A percentile compares a stretch with the other conserved stretches of the same genome.
Conservation (phyloP, 2,113 vertebrate species). For the Struthio camelus region DNA sequence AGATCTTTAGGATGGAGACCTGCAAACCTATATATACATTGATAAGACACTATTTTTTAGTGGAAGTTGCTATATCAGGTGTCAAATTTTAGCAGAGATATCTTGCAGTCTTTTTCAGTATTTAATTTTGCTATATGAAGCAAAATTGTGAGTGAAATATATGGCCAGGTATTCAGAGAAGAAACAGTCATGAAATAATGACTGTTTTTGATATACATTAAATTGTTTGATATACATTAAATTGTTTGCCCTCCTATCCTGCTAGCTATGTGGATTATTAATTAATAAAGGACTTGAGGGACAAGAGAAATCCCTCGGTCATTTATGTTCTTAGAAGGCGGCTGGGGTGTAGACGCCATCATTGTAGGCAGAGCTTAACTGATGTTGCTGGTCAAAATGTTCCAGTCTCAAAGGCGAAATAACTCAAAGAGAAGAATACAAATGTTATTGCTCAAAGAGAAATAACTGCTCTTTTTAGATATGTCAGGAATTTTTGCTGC, state of each 20-base stretch:
- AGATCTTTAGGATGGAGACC: not conserved
- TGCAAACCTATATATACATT: not conserved
- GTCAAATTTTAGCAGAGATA: not conserved
- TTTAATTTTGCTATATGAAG: not conserved
- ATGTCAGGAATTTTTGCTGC: not conserved
- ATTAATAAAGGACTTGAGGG: not conserved
- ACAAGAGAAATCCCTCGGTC: not conserved
- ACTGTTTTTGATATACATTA: not conserved
- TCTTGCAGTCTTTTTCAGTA: not conserved
- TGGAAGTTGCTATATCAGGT: rapidly evolving
- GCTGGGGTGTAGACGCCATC: not conserved
- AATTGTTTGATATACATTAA: not conserved
- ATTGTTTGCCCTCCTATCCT: not conserved
- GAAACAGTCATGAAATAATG: not conserved
- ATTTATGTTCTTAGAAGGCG: not conserved
- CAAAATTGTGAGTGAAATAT: not conserved
- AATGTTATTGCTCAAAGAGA: not conserved
- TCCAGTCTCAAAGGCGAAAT: not conserved
- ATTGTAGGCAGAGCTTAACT: not conserved
- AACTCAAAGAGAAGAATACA: not conserved
- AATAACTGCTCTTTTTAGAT: not conserved
- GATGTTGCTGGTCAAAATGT: not conserved
- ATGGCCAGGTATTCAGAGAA: not conserved
- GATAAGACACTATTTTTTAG: not conserved
- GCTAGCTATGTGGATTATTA: not conserved